Percentiles rank a stretch among this genome's conserved stretches.
These are phyloP conservation scores for Sminthurides bifidus DNA, from an alignment of 1,140 invertebrate species.

Conservation along the genomic window DNA sequence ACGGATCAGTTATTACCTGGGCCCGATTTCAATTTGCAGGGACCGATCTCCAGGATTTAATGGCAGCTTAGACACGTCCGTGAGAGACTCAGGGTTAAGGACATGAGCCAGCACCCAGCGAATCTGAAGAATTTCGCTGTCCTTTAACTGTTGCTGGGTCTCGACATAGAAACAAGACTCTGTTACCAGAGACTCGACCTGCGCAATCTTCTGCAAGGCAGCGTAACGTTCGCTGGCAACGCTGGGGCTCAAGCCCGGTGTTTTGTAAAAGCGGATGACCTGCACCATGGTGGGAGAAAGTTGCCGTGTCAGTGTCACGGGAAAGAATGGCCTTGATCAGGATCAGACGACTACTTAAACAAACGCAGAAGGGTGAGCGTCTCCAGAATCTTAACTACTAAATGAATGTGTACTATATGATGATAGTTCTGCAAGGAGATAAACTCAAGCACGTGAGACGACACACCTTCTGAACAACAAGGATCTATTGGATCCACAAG, in stretches of 20 bases:
- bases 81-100: constrained; percentile 45
- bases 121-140: constrained; percentile 46
- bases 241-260: constrained; percentile 34
- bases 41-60: constrained; percentile 38
- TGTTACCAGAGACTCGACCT: constrained; percentile 45
- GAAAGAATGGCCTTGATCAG: no score
- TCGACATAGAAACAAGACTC: constrained; percentile 72
- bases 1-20: constrained; percentile 45
- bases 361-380: no score
- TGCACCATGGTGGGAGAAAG: constrained; percentile 33
- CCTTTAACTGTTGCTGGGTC: constrained; percentile 41
- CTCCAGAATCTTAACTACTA: no score
- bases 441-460: no score
- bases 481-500: no score
- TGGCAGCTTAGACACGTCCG: constrained; percentile 32
- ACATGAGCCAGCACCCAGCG: constrained; percentile 59
- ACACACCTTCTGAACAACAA: no score
- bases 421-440: no score
- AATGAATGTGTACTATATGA: no score
- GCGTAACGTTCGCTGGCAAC: constrained; percentile 29
- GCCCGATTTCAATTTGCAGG: constrained; percentile 62
- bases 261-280: constrained; percentile 33
- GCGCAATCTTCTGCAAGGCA: constrained; percentile 26
- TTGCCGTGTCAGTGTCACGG: no score
- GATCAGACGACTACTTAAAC: no score